Evolutionary conservation across 2,797 vertebrate genomes (phyloP).

Genomic region (Spizella passerina): DNA sequence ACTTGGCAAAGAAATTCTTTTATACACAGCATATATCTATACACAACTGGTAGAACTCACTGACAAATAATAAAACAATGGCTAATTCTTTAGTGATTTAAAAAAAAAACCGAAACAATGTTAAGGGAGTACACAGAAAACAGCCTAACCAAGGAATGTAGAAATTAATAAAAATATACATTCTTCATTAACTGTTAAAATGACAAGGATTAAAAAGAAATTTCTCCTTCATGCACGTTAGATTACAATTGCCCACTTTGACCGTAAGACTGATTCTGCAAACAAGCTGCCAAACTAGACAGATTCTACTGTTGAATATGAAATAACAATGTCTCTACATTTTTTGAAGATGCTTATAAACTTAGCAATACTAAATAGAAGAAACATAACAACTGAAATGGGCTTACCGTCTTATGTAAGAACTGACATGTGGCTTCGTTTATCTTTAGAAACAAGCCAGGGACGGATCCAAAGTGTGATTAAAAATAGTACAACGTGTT

Average conservation of each 20-base stretch:
- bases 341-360: neutral
- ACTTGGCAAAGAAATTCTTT: neutral
- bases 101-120: neutral
- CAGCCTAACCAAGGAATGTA: neutral
- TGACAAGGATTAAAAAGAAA: neutral
- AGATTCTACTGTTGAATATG: neutral
- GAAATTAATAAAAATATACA: neutral
- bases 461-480: neutral
- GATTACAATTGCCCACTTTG: neutral
- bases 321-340: neutral
- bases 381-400: neutral
- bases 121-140: neutral
- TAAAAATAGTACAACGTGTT: slow-evolving; percentile 42
- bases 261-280: neutral
- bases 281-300: neutral
- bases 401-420: slow-evolving; percentile 5
- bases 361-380: neutral
- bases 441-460: slow-evolving; percentile 52
- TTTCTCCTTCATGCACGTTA: fast-evolving
- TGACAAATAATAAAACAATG: neutral
- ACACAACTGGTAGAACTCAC: neutral
- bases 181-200: neutral
- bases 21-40: neutral
- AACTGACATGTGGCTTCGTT: neutral
- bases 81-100: neutral